phyloP scores from a whole-genome alignment of 2,888 invertebrate genomes.

The Pyrocoelia pectoralis region DNA sequence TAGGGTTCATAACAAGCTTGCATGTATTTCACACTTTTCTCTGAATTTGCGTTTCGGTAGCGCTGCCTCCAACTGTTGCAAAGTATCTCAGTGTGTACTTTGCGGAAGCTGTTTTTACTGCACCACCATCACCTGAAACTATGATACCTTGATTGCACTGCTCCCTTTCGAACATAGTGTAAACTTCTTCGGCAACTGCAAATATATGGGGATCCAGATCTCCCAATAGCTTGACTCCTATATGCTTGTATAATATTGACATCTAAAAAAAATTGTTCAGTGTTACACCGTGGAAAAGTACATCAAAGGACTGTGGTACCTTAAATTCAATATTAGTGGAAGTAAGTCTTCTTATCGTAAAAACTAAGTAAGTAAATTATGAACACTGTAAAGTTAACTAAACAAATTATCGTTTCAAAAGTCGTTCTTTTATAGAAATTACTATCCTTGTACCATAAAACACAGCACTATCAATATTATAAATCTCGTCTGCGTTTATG shows the following conservation, averaged over 20 bases:
- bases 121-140: conserved; percentile 97
- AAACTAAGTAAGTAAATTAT: too few relatives aligned
- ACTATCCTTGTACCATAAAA: too few relatives aligned
- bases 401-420: too few relatives aligned
- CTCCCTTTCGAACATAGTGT: conserved; percentile 89
- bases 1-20: conserved; percentile 58
- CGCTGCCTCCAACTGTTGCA: conserved; percentile 89
- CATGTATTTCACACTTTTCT: conserved; percentile 81
- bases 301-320: too few relatives aligned
- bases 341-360: too few relatives aligned
- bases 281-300: too few relatives aligned
- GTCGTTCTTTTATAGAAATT: too few relatives aligned
- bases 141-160: conserved; percentile 83
- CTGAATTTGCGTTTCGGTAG: conserved; percentile 91
- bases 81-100: conserved; percentile 99
- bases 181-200: conserved; percentile 97
- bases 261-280: conserved; percentile 55
- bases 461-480: too few relatives aligned
- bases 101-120: conserved; percentile 98
- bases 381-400: too few relatives aligned
- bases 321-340: too few relatives aligned
- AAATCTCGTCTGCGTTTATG: too few relatives aligned
- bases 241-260: conserved; percentile 95
- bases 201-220: conserved; percentile 98
- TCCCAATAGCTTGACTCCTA: conserved; percentile 91